Evolutionary conservation across 2,797 vertebrate species (phyloP).

Genomic region (Phrynocephalus guinanensis): DNA sequence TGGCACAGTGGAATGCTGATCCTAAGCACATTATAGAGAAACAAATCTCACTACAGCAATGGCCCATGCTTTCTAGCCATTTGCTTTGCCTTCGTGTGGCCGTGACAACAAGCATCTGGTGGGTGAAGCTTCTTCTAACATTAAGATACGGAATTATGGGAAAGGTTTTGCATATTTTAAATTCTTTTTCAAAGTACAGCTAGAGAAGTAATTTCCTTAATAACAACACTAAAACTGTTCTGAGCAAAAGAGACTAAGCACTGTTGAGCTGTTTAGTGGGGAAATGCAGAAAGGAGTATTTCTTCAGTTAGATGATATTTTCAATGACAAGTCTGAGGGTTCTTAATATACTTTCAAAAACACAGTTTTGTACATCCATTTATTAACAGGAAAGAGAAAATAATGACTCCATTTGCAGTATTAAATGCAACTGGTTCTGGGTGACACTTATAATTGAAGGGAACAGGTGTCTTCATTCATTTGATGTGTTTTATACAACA

Average conservation of each 20-base stretch:
- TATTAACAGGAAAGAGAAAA: constrained; percentile 12
- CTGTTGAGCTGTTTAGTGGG: not conserved
- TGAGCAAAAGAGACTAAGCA: too few species aligned
- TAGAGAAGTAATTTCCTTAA: not conserved
- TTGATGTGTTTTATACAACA: not conserved
- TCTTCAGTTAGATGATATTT: not conserved
- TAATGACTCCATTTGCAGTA: not conserved
- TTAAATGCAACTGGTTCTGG: not conserved
- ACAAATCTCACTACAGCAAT: not conserved
- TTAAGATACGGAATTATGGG: not conserved
- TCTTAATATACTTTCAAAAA: not conserved
- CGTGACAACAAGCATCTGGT: not conserved
- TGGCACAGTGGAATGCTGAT: constrained; percentile 2
- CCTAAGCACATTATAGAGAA: constrained; percentile 7
- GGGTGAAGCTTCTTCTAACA: not conserved
- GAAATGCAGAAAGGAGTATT: not conserved
- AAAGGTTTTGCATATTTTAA: not conserved
- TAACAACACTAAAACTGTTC: not conserved
- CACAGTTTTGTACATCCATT: not conserved
- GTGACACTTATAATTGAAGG: not conserved
- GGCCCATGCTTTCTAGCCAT: not conserved
- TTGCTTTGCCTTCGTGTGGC: not conserved
- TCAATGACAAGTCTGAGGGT: not conserved
- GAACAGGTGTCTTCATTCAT: not conserved
- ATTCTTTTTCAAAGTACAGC: not conserved